Percentiles rank a stretch among this genome's conserved stretches.
Evolutionary conservation across 1,140 invertebrate genomes (phyloP).

Genomic region (Cotesia glomerata): DNA sequence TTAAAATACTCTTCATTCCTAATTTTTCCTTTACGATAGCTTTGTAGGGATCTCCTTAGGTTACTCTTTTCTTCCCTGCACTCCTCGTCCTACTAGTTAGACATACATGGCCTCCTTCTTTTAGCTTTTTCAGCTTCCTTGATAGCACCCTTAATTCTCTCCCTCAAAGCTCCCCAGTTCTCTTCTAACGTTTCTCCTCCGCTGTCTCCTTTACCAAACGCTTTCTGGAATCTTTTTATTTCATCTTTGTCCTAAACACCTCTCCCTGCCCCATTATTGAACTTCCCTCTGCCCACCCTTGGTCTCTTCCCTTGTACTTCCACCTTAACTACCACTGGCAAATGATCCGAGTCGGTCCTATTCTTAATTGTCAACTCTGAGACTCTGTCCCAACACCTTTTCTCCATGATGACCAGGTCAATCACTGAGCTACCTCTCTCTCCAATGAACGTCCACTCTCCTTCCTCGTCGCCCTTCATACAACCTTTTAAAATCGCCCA

Average conservation of each 20-base stretch:
- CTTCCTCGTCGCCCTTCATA: neutral
- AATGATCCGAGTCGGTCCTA: neutral
- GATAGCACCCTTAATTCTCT: too few relatives aligned
- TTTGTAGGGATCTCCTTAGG: neutral
- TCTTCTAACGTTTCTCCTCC: neutral
- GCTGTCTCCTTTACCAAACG: neutral
- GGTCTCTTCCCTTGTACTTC: neutral
- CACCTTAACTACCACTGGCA: neutral
- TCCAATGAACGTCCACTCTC: too few relatives aligned
- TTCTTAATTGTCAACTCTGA: too few relatives aligned
- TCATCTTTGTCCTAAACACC: too few relatives aligned
- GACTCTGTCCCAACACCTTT: too few relatives aligned
- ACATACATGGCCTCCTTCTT: neutral
- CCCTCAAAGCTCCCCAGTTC: too few relatives aligned
- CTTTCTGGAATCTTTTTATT: too few relatives aligned
- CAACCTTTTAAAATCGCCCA: neutral
- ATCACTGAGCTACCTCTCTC: too few relatives aligned
- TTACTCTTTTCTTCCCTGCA: neutral
- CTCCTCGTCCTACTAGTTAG: constrained; percentile 4
- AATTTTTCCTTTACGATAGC: neutral
- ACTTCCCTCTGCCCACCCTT: too few relatives aligned
- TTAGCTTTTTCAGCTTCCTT: too few relatives aligned
- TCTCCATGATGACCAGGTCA: too few relatives aligned
- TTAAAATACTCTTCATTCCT: neutral
- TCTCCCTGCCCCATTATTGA: too few relatives aligned